phyloP scores from a whole-genome alignment of 2,888 invertebrate species.

The Anthophora plumipes region DNA sequence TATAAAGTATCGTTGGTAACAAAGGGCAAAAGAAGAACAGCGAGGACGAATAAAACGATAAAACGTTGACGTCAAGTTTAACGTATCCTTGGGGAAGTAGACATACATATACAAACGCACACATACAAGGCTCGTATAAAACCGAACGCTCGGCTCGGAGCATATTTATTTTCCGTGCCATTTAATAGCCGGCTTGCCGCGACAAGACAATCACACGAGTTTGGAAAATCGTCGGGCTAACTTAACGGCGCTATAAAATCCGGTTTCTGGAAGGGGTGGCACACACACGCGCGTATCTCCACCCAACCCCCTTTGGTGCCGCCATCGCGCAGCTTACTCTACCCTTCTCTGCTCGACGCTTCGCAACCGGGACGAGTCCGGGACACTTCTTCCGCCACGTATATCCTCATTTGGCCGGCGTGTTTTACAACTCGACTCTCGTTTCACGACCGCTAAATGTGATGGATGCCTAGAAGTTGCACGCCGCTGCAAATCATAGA shows the following conservation, averaged over 20 bases:
- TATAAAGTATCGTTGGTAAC: too few species aligned
- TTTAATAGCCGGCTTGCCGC: constrained; percentile 63
- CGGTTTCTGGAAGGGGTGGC: constrained; percentile 56
- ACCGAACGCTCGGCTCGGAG: constrained; percentile 25
- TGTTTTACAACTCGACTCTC: constrained; percentile 82
- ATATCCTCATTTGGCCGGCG: constrained; percentile 81
- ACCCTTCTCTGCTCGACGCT: constrained; percentile 44
- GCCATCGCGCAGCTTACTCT: constrained; percentile 13
- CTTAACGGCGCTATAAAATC: constrained; percentile 76
- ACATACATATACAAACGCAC: too few species aligned
- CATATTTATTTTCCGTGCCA: constrained; percentile 70
- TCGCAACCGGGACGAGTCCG: constrained; percentile 64
- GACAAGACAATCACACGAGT: constrained; percentile 71
- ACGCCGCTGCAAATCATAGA: constrained; percentile 77
- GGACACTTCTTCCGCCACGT: constrained; percentile 76
- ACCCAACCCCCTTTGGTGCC: constrained; percentile 38
- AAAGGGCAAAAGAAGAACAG: too few species aligned
- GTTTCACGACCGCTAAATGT: constrained; percentile 79
- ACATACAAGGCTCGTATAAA: constrained; percentile 48
- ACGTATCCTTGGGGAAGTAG: constrained; percentile 25
- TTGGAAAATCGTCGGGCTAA: constrained; percentile 70
- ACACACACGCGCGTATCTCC: constrained; percentile 49
- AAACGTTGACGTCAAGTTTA: constrained; percentile 37
- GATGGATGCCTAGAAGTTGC: constrained; percentile 76
- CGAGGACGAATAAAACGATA: constrained; percentile 30